Conservation (phyloP, 2,113 vertebrate genomes). For the Camarhynchus parvulus region DNA sequence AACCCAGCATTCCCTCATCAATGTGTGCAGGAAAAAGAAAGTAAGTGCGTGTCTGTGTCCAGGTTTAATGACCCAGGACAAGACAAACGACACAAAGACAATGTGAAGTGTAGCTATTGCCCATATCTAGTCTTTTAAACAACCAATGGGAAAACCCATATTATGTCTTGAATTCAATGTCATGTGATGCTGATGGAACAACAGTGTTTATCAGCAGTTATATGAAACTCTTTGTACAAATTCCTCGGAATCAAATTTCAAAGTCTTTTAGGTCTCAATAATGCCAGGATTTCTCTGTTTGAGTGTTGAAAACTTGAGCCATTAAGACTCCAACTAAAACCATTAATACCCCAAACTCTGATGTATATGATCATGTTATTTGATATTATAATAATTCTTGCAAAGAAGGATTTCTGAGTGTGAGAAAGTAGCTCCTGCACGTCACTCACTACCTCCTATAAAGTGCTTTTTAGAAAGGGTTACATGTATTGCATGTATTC, state of each 20-base stretch:
- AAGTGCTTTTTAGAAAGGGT: background rate
- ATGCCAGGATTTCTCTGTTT: background rate
- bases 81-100: background rate
- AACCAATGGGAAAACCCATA: background rate
- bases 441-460: background rate
- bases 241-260: background rate
- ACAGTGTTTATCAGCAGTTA: background rate
- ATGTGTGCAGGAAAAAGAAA: background rate
- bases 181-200: background rate
- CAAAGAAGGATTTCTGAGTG: background rate
- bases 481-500: background rate
- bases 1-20: background rate
- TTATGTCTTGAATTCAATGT: background rate
- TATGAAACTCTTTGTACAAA: background rate
- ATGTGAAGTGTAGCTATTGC: background rate
- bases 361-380: background rate
- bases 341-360: background rate
- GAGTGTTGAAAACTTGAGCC: background rate
- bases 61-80: background rate
- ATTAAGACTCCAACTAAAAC: background rate
- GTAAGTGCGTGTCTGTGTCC: rapidly evolving
- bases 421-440: background rate
- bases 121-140: background rate
- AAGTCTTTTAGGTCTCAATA: background rate
- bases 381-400: background rate